These are phyloP conservation scores for Sycophaga agraensis DNA, from an alignment of 1,140 invertebrate species.

Conservation along the genomic window DNA sequence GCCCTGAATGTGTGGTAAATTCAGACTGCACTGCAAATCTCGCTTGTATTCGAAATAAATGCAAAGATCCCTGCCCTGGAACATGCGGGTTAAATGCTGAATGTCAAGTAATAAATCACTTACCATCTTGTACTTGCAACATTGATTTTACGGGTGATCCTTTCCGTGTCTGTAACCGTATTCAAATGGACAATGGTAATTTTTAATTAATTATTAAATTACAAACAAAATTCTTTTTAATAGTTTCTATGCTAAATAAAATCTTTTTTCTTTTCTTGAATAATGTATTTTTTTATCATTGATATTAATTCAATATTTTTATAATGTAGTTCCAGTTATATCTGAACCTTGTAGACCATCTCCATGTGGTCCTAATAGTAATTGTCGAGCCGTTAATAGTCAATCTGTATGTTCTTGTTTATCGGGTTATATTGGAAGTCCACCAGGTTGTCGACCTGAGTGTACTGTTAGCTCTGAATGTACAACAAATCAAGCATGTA, in stretches of 20 bases:
- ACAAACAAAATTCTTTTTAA: too few species aligned
- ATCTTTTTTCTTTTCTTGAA: too few species aligned
- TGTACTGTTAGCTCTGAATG: slow-evolving; percentile 59
- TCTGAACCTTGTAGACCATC: slow-evolving; percentile 65
- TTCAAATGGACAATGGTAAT: slow-evolving; percentile 46
- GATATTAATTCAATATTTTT: too few species aligned
- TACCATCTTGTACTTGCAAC: slow-evolving; percentile 72
- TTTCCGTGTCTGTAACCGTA: slow-evolving; percentile 62
- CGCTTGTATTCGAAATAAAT: slow-evolving; percentile 61
- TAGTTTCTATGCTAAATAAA: not conserved
- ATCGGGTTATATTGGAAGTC: slow-evolving; percentile 71
- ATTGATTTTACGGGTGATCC: slow-evolving; percentile 72
- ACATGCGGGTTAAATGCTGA: slow-evolving; percentile 69
- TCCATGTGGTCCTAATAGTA: slow-evolving; percentile 68
- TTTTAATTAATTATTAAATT: too few species aligned
- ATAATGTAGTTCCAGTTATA: slow-evolving; percentile 45
- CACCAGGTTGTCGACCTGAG: slow-evolving; percentile 59
- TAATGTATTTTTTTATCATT: not conserved
- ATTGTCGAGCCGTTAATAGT: slow-evolving; percentile 65
- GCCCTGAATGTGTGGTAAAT: slow-evolving; percentile 75
- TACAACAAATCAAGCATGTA: slow-evolving; percentile 62
- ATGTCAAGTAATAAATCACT: slow-evolving; percentile 68
- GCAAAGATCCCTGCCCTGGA: slow-evolving; percentile 59
- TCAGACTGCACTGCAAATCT: slow-evolving; percentile 70
- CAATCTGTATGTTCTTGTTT: slow-evolving; percentile 72